These are phyloP conservation scores for Belonocnema kinseyi DNA, from an alignment of 1,140 invertebrate genomes.

Conservation along the genomic window DNA sequence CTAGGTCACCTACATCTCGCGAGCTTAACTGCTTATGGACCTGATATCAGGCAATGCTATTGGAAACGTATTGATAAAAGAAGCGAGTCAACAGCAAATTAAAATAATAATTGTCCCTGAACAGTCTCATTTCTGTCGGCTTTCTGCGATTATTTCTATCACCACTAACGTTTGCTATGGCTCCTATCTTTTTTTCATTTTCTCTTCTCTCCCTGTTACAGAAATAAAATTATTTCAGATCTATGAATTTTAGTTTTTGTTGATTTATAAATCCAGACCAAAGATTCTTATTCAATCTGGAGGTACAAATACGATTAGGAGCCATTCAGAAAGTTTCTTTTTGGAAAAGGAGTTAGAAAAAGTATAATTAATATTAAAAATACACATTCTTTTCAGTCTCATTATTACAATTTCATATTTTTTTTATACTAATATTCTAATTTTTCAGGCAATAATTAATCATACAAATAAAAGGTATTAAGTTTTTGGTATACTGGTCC, in stretches of 20 bases:
- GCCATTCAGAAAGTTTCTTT: too few species aligned
- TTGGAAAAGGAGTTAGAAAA: too few species aligned
- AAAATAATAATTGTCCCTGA: constrained; percentile 30
- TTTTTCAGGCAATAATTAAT: too few species aligned
- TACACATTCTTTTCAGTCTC: too few species aligned
- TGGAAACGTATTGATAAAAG: constrained; percentile 43
- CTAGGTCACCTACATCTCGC: constrained; percentile 43
- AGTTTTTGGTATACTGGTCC: too few species aligned
- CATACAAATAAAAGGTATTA: too few species aligned
- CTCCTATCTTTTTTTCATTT: neutral
- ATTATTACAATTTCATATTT: too few species aligned
- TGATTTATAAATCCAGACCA: too few species aligned
- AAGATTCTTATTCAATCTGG: too few species aligned
- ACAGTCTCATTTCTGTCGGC: constrained; percentile 11
- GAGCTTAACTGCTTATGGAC: neutral
- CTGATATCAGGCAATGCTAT: constrained; percentile 39
- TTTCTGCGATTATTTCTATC: neutral
- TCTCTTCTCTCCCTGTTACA: neutral
- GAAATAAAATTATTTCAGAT: neutral
- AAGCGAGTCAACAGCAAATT: constrained; percentile 37
- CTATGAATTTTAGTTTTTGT: neutral
- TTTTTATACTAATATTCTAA: too few species aligned
- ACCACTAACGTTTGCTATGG: neutral
- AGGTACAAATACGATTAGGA: too few species aligned
- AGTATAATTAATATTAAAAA: too few species aligned